These are phyloP conservation scores for Erpornis zantholeuca DNA, from an alignment of 2,113 vertebrate genomes.

Conservation along the genomic window DNA sequence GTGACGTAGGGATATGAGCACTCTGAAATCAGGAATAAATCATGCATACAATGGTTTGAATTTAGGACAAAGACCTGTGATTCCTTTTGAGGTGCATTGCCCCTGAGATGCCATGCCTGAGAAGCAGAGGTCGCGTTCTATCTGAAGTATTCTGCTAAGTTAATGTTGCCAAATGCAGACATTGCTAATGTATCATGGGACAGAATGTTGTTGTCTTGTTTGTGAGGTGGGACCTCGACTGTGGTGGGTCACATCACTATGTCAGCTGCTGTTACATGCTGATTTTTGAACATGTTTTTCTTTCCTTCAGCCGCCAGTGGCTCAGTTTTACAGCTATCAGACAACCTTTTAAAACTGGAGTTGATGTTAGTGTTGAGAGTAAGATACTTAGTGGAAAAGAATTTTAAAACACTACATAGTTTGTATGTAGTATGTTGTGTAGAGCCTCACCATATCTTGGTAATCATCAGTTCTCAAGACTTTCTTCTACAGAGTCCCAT, in stretches of 20 bases:
- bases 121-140: neutral
- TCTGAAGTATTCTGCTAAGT: neutral
- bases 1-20: neutral
- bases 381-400: neutral
- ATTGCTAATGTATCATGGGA: neutral
- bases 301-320: neutral
- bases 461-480: neutral
- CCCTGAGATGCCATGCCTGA: neutral
- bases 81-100: neutral
- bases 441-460: neutral
- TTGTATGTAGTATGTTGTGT: neutral
- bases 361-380: neutral
- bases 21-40: neutral
- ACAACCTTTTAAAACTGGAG: neutral
- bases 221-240: neutral
- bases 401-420: neutral
- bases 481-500: neutral
- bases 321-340: neutral
- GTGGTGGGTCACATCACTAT: accelerated
- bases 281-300: neutral
- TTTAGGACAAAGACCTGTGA: neutral
- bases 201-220: neutral
- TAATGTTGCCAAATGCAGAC: neutral
- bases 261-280: neutral
- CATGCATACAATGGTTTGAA: neutral